Conservation (phyloP, 2,113 vertebrate genomes). For the Microcebus ravelobensis region DNA sequence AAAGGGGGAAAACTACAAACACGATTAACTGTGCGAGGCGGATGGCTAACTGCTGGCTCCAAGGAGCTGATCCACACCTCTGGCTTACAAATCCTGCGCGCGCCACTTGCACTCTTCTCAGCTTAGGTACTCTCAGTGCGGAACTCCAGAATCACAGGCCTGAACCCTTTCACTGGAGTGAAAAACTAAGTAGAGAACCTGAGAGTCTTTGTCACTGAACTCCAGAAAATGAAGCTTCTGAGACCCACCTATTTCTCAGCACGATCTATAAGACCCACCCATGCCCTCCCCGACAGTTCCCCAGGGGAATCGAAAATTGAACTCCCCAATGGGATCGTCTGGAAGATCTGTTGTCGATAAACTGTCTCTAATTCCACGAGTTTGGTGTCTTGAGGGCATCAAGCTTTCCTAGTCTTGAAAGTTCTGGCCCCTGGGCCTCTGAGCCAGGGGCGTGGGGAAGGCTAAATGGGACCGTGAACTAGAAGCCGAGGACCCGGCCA, state of each 20-base stretch:
- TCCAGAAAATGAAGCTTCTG: background rate
- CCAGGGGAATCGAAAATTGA: background rate
- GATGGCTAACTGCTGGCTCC: background rate
- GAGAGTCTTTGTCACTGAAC: background rate
- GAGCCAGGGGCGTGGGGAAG: background rate
- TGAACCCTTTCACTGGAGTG: background rate
- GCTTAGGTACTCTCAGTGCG: background rate
- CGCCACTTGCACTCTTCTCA: too few relatives aligned
- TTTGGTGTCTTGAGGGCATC: background rate
- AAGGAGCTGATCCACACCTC: background rate
- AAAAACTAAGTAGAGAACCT: background rate
- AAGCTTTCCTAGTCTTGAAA: background rate
- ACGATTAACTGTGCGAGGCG: background rate
- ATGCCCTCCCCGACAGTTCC: background rate
- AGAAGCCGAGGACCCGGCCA: background rate
- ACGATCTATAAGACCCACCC: background rate
- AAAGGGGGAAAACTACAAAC: conserved; percentile 30
- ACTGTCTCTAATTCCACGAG: background rate
- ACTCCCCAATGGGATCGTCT: background rate
- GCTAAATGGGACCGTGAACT: background rate
- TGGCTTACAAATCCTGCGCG: background rate
- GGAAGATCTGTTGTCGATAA: background rate
- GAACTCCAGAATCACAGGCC: background rate
- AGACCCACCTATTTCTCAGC: background rate
- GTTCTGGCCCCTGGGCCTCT: background rate